These are phyloP conservation scores for Neoarius graeffei DNA, from an alignment of 2,113 vertebrate species.

Conservation along the genomic window DNA sequence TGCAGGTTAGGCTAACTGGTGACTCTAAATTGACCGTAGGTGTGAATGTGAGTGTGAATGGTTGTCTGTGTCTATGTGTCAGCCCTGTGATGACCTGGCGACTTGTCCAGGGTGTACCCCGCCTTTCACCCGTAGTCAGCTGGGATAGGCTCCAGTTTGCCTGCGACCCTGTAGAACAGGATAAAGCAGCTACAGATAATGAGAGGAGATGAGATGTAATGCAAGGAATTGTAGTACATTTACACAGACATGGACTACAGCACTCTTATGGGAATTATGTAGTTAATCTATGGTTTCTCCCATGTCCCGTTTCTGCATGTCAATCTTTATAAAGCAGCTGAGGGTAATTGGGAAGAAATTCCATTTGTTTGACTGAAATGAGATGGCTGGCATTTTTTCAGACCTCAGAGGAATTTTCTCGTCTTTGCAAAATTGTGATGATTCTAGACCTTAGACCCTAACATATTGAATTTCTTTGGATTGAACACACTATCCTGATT, in stretches of 20 bases:
- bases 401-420: constrained; percentile 8
- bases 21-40: too few relatives aligned
- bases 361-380: constrained; percentile 32
- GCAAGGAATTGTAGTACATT: constrained; percentile 49
- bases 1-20: too few relatives aligned
- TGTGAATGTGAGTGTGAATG: too few relatives aligned
- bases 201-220: too few relatives aligned
- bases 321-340: not conserved
- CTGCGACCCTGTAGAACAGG: too few relatives aligned
- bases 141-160: too few relatives aligned
- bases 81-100: too few relatives aligned
- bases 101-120: too few relatives aligned
- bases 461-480: constrained; percentile 20
- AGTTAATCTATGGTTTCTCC: constrained; percentile 23
- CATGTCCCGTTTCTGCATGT: not conserved
- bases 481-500: not conserved
- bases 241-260: constrained; percentile 36
- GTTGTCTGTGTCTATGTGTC: too few relatives aligned
- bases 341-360: constrained; percentile 33
- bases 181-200: too few relatives aligned
- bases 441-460: not conserved
- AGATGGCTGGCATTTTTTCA: constrained; percentile 12
- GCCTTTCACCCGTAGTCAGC: too few relatives aligned
- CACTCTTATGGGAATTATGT: constrained; percentile 24
- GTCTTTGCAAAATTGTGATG: not conserved